Evolutionary conservation across 2,113 vertebrate species (phyloP), one percentile per base, ranked within the genome.

Genomic region (Melierax canorus): DNA sequence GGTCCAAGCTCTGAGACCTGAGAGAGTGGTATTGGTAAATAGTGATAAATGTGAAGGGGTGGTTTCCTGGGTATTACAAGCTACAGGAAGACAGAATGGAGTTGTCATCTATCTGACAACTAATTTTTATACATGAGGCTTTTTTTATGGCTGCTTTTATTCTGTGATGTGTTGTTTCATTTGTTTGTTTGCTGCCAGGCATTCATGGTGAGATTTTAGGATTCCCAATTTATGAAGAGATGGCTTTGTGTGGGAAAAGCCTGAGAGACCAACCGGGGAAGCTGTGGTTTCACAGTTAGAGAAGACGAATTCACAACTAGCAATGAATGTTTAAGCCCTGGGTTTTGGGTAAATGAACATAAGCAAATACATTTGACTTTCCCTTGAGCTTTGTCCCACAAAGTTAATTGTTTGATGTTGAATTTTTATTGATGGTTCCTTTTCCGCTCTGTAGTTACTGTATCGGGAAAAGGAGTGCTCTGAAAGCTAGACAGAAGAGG

Each of bases 1-100:
- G 84, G 96, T 89, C 96, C 95, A 97, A n/a, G 77, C 66, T 86
- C 72, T 74, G 86, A 88, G 76, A 96, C 87, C 94, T 96, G 67
- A 78, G 90, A 91, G 93, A 95, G 51, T 9, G 14, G 72, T 82
- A 55, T 38, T 84, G 69, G 86, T 82, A 97, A 97, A 97, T 46
- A 76, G 66, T 95, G 95, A 97, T 95, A 94, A 96, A 97, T 96
- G 94, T 6, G 89, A 88, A 89, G 20, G 46, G 55, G 23, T 69
- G 87, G 85, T 95, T 97, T 97, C 88, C 80, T 88, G 48, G 84
- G 81, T 94, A 88, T 90, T 82, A 29, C 86, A 86, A 91, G 95
- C 82, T 90, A 45, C 74, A 88, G 76, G n/a, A 92, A 77, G 91
- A 97, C 74, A 86, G 86, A 96, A 97, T 75, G 83, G 75, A 92